Evolutionary conservation across 1,140 invertebrate genomes (phyloP).

Genomic region (Galleria mellonella): DNA sequence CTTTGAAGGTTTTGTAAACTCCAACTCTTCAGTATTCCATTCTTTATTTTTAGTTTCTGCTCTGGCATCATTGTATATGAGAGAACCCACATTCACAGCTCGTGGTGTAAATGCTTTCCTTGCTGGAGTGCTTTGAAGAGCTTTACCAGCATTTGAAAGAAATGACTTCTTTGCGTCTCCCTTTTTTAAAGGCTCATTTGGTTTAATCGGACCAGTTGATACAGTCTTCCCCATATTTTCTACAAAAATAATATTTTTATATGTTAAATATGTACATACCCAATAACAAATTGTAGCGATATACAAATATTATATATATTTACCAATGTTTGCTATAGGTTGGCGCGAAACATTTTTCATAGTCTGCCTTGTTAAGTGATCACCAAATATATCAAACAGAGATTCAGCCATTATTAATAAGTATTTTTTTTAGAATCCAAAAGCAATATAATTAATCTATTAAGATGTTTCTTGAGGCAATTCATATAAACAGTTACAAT

Average conservation of each 20-base stretch:
- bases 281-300: no score
- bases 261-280: neutral
- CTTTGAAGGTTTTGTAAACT: slow-evolving; percentile 46
- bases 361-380: slow-evolving; percentile 36
- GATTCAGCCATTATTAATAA: slow-evolving; percentile 49
- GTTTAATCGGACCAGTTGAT: slow-evolving; percentile 41
- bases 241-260: slow-evolving; percentile 15
- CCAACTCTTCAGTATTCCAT: slow-evolving; percentile 32
- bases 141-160: slow-evolving; percentile 50
- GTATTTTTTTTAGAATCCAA: no score
- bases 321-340: slow-evolving; percentile 52
- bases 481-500: no score
- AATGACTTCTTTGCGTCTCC: slow-evolving; percentile 54
- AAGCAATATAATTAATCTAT: no score
- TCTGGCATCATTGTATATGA: slow-evolving; percentile 41
- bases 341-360: slow-evolving; percentile 49
- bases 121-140: slow-evolving; percentile 42
- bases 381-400: slow-evolving; percentile 64
- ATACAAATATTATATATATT: slow-evolving; percentile 10
- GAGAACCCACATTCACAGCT: slow-evolving; percentile 36
- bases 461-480: no score
- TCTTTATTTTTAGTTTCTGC: slow-evolving; percentile 13
- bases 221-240: slow-evolving; percentile 59
- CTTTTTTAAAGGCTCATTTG: slow-evolving; percentile 46
- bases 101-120: slow-evolving; percentile 41